Evolutionary conservation across 2,113 vertebrate species (phyloP), one percentile per base, ranked within the genome.

Genomic region (Galemys pyrenaicus): DNA sequence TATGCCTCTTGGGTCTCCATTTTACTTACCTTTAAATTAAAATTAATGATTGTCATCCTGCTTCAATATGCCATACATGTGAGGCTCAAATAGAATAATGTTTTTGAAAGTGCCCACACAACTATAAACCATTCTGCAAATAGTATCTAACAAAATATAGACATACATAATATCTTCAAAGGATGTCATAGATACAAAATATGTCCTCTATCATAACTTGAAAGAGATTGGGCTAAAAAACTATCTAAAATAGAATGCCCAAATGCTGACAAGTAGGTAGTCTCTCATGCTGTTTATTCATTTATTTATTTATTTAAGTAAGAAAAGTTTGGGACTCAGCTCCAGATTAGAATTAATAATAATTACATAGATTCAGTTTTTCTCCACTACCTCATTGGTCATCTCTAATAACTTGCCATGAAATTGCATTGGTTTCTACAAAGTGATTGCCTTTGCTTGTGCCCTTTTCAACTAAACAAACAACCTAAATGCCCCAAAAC

Each of bases 401-500:
- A 56, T 89, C 70, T 96, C 60, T 85, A 75, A 92, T 88, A 96
- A 89, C 35, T 32, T 94, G 30, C 75, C 82, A 28, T 84, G 75
- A 67, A 96, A 97, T 92, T 89, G 67, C 74, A 91, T 67, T 89
- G 86, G 71, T 95, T 93, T 95, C 77, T 74, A 78, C 81, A 95
- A 83, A 83, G 73, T 94, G 60, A 95, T 96, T 91, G 79, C n/a
- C 56, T 73, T 73, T 71, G 22, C 20, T 92, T 1, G 1, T 54
- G 89, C 28, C 87, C 41, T 87, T 95, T 73, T 68, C 79, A 92
- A 68, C 10, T 58, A 89, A 93, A 86, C 12, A 87, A n/a, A n/a
- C n/a, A n/a, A n/a, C n/a, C n/a, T n/a, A n/a, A n/a, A n/a, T n/a
- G n/a, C n/a, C n/a, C n/a, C n/a, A n/a, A n/a, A n/a, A n/a, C n/a